Evolutionary conservation across 1,140 invertebrate species (phyloP).

Genomic region (Chrysomallon squamiferum): DNA sequence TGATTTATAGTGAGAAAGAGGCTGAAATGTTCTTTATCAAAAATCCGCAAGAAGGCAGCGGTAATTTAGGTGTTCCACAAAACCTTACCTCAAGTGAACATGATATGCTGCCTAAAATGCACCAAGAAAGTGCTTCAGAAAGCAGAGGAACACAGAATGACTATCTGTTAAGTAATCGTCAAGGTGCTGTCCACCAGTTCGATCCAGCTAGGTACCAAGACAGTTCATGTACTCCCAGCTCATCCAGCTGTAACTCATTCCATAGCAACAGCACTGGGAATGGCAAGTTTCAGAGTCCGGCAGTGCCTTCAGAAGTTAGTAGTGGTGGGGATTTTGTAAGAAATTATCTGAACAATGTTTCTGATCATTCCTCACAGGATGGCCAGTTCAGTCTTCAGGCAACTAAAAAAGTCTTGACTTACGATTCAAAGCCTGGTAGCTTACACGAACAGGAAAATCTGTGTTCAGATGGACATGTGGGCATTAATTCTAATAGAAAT

Average conservation of each 20-base stretch:
- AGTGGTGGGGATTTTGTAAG: conserved; percentile 20
- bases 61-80: not conserved
- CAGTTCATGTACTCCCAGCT: conserved; percentile 29
- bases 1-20: conserved; percentile 24
- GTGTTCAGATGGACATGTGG: not conserved
- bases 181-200: conserved; percentile 21
- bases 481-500: not conserved
- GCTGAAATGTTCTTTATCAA: not conserved
- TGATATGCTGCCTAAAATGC: not conserved
- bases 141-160: not conserved
- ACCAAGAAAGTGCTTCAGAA: not conserved
- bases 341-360: not conserved
- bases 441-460: conserved; percentile 23
- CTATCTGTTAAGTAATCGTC: not conserved
- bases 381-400: conserved; percentile 45
- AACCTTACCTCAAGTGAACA: not conserved
- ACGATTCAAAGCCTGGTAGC: conserved; percentile 33
- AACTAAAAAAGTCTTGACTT: conserved; percentile 45
- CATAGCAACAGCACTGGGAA: conserved; percentile 34
- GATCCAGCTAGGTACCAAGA: conserved; percentile 44
- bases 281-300: conserved; percentile 15
- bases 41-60: not conserved
- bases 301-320: conserved; percentile 17
- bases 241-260: conserved; percentile 36
- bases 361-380: conserved; percentile 18